phyloP scores from a whole-genome alignment of 2,797 vertebrate species.

The Poeciliopsis gracilis region DNA sequence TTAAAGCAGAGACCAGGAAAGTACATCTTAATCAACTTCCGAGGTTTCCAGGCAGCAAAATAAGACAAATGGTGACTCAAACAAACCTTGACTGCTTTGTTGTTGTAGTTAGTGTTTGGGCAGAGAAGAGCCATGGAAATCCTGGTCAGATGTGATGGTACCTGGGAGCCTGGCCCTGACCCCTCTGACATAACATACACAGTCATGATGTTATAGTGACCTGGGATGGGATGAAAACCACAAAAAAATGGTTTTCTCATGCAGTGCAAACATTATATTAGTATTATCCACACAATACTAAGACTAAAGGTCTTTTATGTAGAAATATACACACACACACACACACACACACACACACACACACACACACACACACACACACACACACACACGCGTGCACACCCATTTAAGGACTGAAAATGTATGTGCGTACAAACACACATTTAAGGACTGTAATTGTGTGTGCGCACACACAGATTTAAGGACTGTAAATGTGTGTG shows the following conservation, averaged over 20 bases:
- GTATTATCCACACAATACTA: neutral
- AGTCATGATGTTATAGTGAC: conserved; percentile 56
- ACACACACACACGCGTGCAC: too few relatives aligned
- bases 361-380: too few relatives aligned
- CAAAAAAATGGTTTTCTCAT: neutral
- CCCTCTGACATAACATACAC: conserved; percentile 48
- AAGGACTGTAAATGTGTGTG: too few relatives aligned
- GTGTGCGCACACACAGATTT: too few relatives aligned
- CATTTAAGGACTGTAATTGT: too few relatives aligned
- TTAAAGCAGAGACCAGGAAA: neutral
- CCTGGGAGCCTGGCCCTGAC: conserved; percentile 18
- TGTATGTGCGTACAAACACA: too few relatives aligned
- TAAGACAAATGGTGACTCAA: neutral
- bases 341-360: too few relatives aligned
- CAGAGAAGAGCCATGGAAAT: conserved; percentile 55
- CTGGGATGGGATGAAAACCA: conserved; percentile 25
- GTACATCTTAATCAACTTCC: neutral
- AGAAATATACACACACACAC: too few relatives aligned
- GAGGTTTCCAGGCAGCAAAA: neutral
- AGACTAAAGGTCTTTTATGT: neutral
- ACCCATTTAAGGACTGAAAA: too few relatives aligned
- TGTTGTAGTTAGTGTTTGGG: conserved; percentile 24
- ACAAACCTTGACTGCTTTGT: conserved; percentile 67
- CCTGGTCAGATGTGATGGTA: conserved; percentile 59
- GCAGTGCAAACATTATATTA: neutral